These are phyloP conservation scores for Corbicula japonica DNA, from an alignment of 2,888 invertebrate genomes.

Conservation along the genomic window DNA sequence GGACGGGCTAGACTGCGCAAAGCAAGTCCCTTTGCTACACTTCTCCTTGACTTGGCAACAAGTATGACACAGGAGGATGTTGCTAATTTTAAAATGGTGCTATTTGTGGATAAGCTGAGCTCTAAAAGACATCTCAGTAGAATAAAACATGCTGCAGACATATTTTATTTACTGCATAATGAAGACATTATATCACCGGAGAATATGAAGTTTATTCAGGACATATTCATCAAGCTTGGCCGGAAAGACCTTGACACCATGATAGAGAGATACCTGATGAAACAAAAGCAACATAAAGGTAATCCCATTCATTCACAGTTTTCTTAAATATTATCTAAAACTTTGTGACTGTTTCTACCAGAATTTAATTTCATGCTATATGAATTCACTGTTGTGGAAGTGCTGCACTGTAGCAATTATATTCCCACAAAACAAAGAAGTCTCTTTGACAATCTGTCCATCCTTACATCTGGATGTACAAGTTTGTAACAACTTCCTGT, in stretches of 20 bases:
- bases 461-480: too few species aligned
- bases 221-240: conserved; percentile 12
- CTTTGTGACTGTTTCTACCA: too few species aligned
- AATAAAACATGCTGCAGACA: conserved; percentile 39
- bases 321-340: background rate
- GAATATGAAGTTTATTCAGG: conserved; percentile 35
- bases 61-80: conserved; percentile 25
- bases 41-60: conserved; percentile 31
- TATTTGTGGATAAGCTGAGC: conserved; percentile 21
- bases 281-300: background rate
- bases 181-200: background rate
- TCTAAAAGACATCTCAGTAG: conserved; percentile 2
- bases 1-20: conserved; percentile 18
- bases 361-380: too few species aligned
- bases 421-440: too few species aligned
- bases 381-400: too few species aligned
- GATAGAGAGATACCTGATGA: conserved; percentile 29
- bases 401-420: too few species aligned
- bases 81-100: conserved; percentile 13
- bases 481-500: too few species aligned
- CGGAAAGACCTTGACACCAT: conserved; percentile 25
- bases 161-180: conserved; percentile 12
- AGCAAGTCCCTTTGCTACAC: conserved; percentile 30
- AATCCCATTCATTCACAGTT: background rate
- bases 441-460: too few species aligned